A percentile compares a stretch with the other conserved stretches of the same genome.
Conservation (phyloP, 1,140 invertebrate species). For the Bathynomus jamesi region DNA sequence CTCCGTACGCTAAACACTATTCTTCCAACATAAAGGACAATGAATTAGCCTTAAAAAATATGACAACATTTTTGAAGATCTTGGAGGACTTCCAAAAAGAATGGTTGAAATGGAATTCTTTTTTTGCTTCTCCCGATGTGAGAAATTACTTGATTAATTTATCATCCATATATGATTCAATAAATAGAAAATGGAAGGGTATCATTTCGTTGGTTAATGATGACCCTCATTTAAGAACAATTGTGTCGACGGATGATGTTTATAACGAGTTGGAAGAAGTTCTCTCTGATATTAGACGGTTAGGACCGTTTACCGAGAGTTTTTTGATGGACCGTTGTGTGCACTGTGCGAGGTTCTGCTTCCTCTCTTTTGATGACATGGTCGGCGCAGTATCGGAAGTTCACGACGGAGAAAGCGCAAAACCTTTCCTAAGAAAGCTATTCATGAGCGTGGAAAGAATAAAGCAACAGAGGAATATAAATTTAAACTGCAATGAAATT, state of each 20-base stretch:
- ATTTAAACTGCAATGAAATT: neutral
- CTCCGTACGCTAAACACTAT: neutral
- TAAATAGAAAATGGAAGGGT: neutral
- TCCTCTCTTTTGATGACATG: neutral
- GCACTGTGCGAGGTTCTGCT: neutral
- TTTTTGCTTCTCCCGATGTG: neutral
- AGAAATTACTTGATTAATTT: neutral
- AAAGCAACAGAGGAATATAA: neutral
- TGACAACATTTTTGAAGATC: neutral
- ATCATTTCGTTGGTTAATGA: neutral
- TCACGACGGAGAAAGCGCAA: neutral
- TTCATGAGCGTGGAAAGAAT: neutral
- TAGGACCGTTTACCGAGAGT: neutral
- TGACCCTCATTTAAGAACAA: neutral
- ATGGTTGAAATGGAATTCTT: neutral
- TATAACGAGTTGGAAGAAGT: neutral
- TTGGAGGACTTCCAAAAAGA: neutral
- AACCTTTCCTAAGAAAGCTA: neutral
- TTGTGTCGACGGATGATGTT: neutral
- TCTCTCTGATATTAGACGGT: neutral
- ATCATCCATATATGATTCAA: neutral
- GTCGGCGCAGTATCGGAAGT: neutral
- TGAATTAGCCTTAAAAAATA: neutral
- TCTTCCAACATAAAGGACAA: neutral
- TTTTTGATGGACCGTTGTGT: neutral